Conservation (phyloP, 1,140 invertebrate species). For the Dendrolimus punctatus region DNA sequence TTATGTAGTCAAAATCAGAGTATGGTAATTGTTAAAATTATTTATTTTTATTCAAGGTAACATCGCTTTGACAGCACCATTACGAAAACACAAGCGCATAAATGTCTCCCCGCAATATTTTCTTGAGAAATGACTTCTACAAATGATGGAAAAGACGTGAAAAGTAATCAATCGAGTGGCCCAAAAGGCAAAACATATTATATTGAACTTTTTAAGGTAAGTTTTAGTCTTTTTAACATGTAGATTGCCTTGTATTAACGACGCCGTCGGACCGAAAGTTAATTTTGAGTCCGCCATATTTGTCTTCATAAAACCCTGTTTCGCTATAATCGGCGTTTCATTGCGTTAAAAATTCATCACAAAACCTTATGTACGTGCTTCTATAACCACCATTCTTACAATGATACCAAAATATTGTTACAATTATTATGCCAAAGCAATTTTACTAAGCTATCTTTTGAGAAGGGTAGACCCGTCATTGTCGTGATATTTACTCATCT, state of each 20-base stretch:
- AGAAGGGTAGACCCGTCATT: too few relatives aligned
- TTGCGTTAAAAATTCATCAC: neutral
- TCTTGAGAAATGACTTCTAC: slow-evolving; percentile 72
- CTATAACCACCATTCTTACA: too few relatives aligned
- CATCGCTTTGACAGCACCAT: slow-evolving; percentile 62
- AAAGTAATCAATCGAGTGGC: slow-evolving; percentile 62
- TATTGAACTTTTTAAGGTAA: slow-evolving; percentile 68
- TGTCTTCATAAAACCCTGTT: slow-evolving; percentile 54
- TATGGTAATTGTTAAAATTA: neutral
- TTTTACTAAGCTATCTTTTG: too few relatives aligned
- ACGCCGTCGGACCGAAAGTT: slow-evolving; percentile 65
- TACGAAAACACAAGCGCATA: slow-evolving; percentile 70
- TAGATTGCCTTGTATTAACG: slow-evolving; percentile 30
- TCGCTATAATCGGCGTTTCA: slow-evolving; percentile 25
- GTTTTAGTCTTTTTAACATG: slow-evolving; percentile 35
- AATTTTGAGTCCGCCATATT: slow-evolving; percentile 67
- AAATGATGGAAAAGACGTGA: slow-evolving; percentile 71
- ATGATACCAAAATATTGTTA: too few relatives aligned
- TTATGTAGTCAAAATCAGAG: neutral
- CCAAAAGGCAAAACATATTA: slow-evolving; percentile 63
- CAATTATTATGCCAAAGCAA: too few relatives aligned
- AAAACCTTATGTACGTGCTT: too few relatives aligned
- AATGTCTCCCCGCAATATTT: slow-evolving; percentile 71
- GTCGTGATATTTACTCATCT: too few relatives aligned
- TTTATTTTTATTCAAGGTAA: slow-evolving; percentile 28